A percentile compares a stretch with the other conserved stretches of the same genome.
phyloP scores from a whole-genome alignment of 2,888 invertebrate species.

The Hesperia comma region DNA sequence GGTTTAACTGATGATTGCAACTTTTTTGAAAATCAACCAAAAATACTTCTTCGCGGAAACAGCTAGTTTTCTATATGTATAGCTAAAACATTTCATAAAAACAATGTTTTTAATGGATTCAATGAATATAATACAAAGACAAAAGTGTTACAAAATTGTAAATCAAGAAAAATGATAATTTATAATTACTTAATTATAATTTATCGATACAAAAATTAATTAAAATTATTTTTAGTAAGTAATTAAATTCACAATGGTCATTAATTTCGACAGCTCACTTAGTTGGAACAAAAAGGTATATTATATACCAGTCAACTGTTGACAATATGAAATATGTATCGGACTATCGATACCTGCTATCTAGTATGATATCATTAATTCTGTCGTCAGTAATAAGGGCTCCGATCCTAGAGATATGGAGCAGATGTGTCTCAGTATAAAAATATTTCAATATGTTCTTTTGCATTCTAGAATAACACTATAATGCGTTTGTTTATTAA shows the following conservation, averaged over 20 bases:
- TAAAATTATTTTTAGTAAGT: neutral
- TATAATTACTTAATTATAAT: constrained; percentile 3
- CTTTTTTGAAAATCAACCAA: too few species aligned
- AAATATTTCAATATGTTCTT: constrained; percentile 19
- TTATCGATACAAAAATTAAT: neutral
- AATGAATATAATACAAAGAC: neutral
- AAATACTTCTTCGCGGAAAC: too few species aligned
- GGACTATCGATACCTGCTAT: constrained; percentile 10
- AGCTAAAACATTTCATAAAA: too few species aligned
- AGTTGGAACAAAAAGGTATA: neutral
- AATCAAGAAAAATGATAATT: neutral
- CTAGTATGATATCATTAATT: constrained; percentile 30
- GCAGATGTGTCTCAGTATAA: constrained; percentile 30
- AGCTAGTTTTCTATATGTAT: too few species aligned
- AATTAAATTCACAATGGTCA: neutral
- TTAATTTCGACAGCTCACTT: constrained; percentile 14
- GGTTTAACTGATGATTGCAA: too few species aligned
- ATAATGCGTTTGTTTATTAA: neutral
- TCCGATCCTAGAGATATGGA: constrained; percentile 26
- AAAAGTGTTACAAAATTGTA: neutral
- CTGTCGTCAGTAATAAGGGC: constrained; percentile 32
- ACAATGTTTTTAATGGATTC: neutral
- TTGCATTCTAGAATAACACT: constrained; percentile 12
- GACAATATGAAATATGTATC: constrained; percentile 3
- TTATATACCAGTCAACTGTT: too few species aligned